A percentile compares a stretch with the other conserved stretches of the same genome.
Evolutionary conservation across 2,888 invertebrate genomes (phyloP).

Genomic region (Gerris lacustris): DNA sequence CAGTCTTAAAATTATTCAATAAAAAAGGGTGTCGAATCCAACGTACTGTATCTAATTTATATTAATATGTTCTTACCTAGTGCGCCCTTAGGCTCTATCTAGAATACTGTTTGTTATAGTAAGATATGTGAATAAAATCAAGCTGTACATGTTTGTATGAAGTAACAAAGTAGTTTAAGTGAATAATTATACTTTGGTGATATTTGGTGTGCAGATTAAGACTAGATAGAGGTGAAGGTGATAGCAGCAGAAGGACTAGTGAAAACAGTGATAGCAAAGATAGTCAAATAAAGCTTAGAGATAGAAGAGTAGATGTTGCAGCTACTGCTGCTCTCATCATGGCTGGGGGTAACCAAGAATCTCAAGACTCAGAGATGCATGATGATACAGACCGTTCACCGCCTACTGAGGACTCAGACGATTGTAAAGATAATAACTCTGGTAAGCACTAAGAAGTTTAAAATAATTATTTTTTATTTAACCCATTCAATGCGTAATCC

Average conservation of each 20-base stretch:
- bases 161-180: no score
- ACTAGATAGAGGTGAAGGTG: not conserved
- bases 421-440: conserved; percentile 4
- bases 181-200: no score
- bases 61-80: no score
- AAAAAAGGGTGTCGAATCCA: no score
- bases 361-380: conserved; percentile 2
- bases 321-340: not conserved
- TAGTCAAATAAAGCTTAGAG: not conserved
- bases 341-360: not conserved
- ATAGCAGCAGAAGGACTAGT: not conserved
- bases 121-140: no score
- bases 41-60: no score
- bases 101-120: no score
- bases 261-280: conserved; percentile 44
- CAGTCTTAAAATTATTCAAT: no score
- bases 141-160: no score
- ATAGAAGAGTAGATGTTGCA: not conserved
- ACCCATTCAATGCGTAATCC: no score
- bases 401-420: conserved; percentile 5
- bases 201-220: not conserved
- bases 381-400: conserved; percentile 10
- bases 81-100: no score
- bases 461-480: no score
- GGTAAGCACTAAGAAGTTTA: not conserved